Evolutionary conservation across 2,797 vertebrate species (phyloP), one percentile per base, ranked within the genome.

Genomic region (Setipinna tenuifilis): DNA sequence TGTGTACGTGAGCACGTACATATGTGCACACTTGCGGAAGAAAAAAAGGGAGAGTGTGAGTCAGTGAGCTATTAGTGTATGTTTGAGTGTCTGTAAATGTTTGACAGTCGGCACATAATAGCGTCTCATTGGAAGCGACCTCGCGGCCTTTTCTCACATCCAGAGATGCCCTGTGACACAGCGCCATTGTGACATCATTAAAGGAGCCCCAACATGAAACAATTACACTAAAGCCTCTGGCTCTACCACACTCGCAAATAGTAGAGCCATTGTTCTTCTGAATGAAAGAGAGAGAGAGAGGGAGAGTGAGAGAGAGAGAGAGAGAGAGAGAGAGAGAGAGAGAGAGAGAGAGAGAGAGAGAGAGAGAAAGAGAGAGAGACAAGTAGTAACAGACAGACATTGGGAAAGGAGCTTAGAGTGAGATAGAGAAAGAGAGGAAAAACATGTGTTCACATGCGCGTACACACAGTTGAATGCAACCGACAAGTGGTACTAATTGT

Each of bases 1-100:
- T 35, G 28, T 59, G 58, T 59, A 2, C 21, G 58, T 59, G 14
- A 2, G 58, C 21, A 21, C 19, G 58, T 59, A 17, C 19, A 19
- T 5, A 21, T 59, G 58, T 59, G 16, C 19, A 19, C 3, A 21
- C 21, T 17, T 59, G 16, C 2, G 19, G 50, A 9, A 14, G 50
- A 14, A 41, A 14, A 41, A 41, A 41, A 41, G 35, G 31, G 35
- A 19, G 71, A 17, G 65, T 19, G 68, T 75, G 28, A 41, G 71
- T 41, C 19, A 44, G 35, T n/a, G 31, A 19, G 31, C 5, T 5
- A 41, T n/a, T n/a, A n/a, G n/a, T n/a, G 71, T 21, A 44, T 41
- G 35, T 44, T 78, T 78, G 35, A 78, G 71, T 78, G 19, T 78
- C 71, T 78, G 71, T 78, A 78, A 78, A 78, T 78, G 35, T 78